Conservation (phyloP, 2,888 invertebrate species). For the Netelia melanura region DNA sequence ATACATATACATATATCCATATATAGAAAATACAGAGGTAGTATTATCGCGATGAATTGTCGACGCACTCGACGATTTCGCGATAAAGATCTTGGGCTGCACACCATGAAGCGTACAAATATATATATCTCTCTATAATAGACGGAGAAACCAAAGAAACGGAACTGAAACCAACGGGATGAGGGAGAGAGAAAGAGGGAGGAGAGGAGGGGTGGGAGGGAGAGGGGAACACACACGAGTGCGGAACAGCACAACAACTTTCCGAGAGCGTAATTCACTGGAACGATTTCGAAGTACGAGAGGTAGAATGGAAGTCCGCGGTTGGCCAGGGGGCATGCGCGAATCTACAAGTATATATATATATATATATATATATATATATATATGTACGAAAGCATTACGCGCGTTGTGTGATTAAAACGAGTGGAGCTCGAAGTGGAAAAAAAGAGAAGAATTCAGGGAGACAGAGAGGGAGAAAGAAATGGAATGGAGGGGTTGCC, state of each 20-base stretch:
- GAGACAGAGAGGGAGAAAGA: not conserved
- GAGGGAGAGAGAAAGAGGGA: not conserved
- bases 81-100: constrained; percentile 40
- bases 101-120: constrained; percentile 19
- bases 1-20: not conserved
- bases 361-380: too few species aligned
- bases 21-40: not conserved
- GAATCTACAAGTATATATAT: constrained; percentile 10
- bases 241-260: constrained; percentile 47
- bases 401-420: constrained; percentile 58
- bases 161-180: constrained; percentile 31
- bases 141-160: constrained; percentile 10
- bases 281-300: constrained; percentile 56
- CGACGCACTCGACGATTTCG: constrained; percentile 48
- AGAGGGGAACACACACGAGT: not conserved
- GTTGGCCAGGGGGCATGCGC: constrained; percentile 29
- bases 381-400: constrained; percentile 29
- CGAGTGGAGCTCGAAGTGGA: constrained; percentile 45
- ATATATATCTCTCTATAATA: constrained; percentile 9
- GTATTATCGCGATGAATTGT: constrained; percentile 53
- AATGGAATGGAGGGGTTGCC: constrained; percentile 43
- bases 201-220: not conserved
- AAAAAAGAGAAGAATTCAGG: constrained; percentile 16
- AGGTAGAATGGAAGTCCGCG: constrained; percentile 8
- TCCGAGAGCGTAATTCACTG: constrained; percentile 60